Base-by-base conservation (phyloP, 1,140 invertebrate species). In the Stegodyphus mimosarum region DNA sequence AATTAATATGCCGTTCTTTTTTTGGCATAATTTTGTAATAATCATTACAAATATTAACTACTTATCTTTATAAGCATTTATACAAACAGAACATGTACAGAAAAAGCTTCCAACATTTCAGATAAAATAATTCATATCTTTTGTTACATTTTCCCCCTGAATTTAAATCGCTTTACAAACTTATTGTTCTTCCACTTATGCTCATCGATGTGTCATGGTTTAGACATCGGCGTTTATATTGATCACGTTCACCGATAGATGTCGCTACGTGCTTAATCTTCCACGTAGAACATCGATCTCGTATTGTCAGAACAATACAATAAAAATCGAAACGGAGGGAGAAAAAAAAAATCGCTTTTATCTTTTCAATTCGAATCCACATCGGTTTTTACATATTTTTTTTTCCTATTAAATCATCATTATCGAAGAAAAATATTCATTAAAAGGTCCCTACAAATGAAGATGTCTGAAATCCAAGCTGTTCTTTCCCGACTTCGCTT, bases 401-500 rank as follows among this genome's bases (percentile, higher is more conserved):
- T 53, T 50, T 53, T 50, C 11, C 17, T 67, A 67, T n/a, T n/a
- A 17, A 18, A 15, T 67, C 69, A 69, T 84, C 81, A 84, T 84
- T 84, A 84, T 84, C 81, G 81, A 75, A 69, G 73, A 76, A 84
- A 73, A 84, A 79, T 79, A 79, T 79, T 79, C 76, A 79, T 79
- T 79, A 79, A 79, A 79, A 83, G 48, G 9, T 63, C 48, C 50
- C 64, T 76, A 66, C 72, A 84, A 84, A 84, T 84, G 81, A 84
- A 84, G 81, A 69, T 70, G 81, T 76, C 64, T 76, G 53, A 49
- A 73, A 64, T 15, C 70, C 79, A 84, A 84, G 81, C 81, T 84
- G 81, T 76, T 84, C 73, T 55, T n/a, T 71, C 5, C 80, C 72
- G 48, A 74, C 81, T 84, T 13, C 33, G 48, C 17, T 79, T 18